Conservation (phyloP, 2,888 invertebrate species). For the Cordilura impudica region DNA sequence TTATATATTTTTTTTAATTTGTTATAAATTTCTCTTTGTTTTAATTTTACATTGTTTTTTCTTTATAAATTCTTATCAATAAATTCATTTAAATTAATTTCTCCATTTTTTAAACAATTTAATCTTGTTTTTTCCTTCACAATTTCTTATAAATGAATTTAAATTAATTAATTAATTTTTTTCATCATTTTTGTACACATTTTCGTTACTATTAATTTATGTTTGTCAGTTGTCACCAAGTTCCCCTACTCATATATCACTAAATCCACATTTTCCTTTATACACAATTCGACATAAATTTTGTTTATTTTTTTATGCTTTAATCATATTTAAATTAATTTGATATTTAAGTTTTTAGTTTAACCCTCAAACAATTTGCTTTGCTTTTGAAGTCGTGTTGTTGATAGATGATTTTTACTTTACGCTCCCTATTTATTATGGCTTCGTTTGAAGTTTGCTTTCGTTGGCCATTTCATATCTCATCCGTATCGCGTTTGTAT, state of each 20-base stretch:
- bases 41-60: neutral
- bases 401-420: neutral
- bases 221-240: neutral
- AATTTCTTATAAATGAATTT: neutral
- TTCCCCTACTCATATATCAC: neutral
- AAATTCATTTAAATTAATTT: neutral
- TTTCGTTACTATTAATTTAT: neutral
- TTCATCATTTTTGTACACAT: neutral
- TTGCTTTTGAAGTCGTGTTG: neutral
- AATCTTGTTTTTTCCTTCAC: neutral
- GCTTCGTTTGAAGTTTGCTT: neutral
- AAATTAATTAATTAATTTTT: neutral
- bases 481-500: slow-evolving; percentile 71
- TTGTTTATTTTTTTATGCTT: neutral
- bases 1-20: neutral
- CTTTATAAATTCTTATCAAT: neutral
- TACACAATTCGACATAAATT: neutral
- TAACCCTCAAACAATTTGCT: neutral
- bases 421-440: neutral
- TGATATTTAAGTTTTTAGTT: neutral
- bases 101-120: too few species aligned
- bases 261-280: neutral
- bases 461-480: slow-evolving; percentile 53
- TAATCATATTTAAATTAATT: slow-evolving; percentile 16
- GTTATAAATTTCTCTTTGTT: neutral